Percentiles rank a stretch among this genome's conserved stretches.
Conservation (phyloP, 2,113 vertebrate genomes). For the Megatriorchis doriae region DNA sequence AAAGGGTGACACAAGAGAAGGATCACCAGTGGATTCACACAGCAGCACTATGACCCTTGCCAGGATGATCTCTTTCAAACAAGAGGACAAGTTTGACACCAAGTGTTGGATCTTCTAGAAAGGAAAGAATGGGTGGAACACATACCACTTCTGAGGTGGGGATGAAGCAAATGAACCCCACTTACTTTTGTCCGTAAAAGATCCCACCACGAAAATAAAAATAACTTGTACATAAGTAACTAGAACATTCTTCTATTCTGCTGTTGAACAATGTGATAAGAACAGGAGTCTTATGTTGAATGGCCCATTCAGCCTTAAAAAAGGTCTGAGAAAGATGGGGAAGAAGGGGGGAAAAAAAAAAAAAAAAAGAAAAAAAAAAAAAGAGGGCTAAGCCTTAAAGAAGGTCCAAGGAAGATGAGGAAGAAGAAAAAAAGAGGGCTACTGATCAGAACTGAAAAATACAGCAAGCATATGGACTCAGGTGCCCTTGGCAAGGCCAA, state of each 20-base stretch:
- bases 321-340: neutral
- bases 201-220: neutral
- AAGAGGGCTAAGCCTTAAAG: neutral
- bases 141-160: neutral
- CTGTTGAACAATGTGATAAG: neutral
- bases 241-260: slow-evolving; percentile 3
- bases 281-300: neutral
- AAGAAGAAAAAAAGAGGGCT: neutral
- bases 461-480: neutral
- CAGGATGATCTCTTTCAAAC: neutral
- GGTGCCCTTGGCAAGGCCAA: neutral
- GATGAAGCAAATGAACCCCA: neutral
- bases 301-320: neutral
- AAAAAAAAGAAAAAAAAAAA: too few species aligned
- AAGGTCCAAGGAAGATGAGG: neutral
- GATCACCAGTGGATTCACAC: neutral
- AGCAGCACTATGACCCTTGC: neutral
- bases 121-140: neutral
- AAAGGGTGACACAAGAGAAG: neutral
- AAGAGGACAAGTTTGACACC: neutral
- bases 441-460: neutral
- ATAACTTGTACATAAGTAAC: neutral
- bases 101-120: neutral
- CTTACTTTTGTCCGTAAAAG: neutral
- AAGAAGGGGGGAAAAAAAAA: neutral